Conservation (phyloP, 2,113 vertebrate genomes). For the Pelmatolapia mariae region DNA sequence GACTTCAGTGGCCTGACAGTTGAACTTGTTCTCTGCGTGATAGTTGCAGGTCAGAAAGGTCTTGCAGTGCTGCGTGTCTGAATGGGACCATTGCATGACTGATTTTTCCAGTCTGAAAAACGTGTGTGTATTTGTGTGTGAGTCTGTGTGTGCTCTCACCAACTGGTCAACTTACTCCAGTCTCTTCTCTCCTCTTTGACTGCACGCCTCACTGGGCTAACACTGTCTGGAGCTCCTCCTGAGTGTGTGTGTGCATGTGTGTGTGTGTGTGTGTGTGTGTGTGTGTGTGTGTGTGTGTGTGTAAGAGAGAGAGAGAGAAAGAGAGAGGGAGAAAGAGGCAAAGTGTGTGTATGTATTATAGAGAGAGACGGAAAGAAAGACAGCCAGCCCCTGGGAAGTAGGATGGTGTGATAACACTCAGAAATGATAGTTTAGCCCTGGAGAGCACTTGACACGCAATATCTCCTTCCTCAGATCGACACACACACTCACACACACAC, state of each 20-base stretch:
- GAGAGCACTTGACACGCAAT: conserved; percentile 80
- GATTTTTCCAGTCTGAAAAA: conserved; percentile 39
- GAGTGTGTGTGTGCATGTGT: background rate
- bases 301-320: background rate
- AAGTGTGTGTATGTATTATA: background rate
- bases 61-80: conserved; percentile 14
- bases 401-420: conserved; percentile 76
- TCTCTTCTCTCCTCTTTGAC: conserved; percentile 38
- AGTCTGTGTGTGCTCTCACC: background rate
- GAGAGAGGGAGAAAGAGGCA: background rate
- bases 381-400: conserved; percentile 64
- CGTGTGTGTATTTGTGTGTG: background rate
- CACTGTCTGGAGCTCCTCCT: conserved; percentile 60
- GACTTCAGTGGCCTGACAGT: background rate
- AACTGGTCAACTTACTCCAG: conserved; percentile 43
- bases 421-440: conserved; percentile 79
- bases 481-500: conserved; percentile 31
- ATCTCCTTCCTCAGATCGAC: conserved; percentile 69
- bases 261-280: background rate
- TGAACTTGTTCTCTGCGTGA: background rate
- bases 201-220: conserved; percentile 53
- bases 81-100: conserved; percentile 38
- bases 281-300: background rate
- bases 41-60: conserved; percentile 12
- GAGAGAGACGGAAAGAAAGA: conserved; percentile 45